Base-by-base conservation (phyloP, 2,113 vertebrate species). In the Cichladusa arquata region DNA sequence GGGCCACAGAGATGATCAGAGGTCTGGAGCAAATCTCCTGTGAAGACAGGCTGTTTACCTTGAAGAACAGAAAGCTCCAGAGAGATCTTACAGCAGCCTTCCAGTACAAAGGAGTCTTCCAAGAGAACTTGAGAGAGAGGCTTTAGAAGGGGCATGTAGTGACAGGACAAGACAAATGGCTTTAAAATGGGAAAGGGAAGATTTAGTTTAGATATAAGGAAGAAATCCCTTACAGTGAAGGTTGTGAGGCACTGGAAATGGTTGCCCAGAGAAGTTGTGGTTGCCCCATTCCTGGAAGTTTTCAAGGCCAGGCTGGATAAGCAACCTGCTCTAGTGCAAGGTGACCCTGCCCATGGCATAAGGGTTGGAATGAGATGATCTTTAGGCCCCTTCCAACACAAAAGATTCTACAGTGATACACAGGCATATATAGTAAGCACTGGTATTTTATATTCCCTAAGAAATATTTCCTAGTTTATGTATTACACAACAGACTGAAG, bases 371-470 rank as follows among this genome's bases (percentile, higher is more conserved):
- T 20, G 3, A 56, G 7, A 31, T 22, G 19, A 40, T 31, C 4
- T 22, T 56, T 56, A 22, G 26, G 26, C 48, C 12, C 14, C 14
- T 57, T 57, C 25, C 44, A 57, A 65, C 22, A 4, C 42, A 65
- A 80, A 65, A 1, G 0, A 36, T 34, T 42, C 42, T 19, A 50
- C 36, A 31, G 19, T 42, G 14, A 19, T 38, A 62, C 0, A 0
- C 26, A 64, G 9, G 8, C 48, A 44, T 26, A 69, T 22, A n/a
- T 7, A 78, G 24, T 25, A 83, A 73, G 28, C n/a, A 56, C 5
- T 61, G 40, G 33, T n/a, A 78, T 18, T 50, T 16, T 24, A 36
- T 17, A 62, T 42, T 26, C 9, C 11, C 28, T 70, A 61, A 36
- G 34, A 90, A 85, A 71, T n/a, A 14, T 29, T 92, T 73, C 19